These are phyloP conservation scores for Passerina amoena DNA, from an alignment of 2,113 vertebrate species.

Conservation along the genomic window DNA sequence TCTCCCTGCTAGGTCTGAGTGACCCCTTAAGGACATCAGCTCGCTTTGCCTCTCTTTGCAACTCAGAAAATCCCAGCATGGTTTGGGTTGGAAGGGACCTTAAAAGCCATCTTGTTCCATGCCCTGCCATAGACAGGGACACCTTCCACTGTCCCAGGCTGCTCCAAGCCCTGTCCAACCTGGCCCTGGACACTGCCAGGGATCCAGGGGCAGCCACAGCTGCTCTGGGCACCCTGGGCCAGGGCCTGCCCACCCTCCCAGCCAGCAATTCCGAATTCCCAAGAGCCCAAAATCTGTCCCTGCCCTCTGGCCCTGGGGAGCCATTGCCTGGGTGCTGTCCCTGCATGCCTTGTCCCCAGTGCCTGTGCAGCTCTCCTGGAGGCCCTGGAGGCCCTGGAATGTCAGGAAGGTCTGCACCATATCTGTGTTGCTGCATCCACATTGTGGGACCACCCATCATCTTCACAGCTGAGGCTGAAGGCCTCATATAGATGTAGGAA, in stretches of 20 bases:
- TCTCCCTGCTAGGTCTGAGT: background rate
- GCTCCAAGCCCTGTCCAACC: fast-evolving
- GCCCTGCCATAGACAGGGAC: background rate
- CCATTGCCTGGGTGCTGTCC: background rate
- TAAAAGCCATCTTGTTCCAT: fast-evolving
- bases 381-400: fast-evolving
- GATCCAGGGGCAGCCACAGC: background rate
- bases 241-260: background rate
- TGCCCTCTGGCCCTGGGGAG: background rate
- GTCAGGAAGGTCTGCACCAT: too few relatives aligned
- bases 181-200: background rate
- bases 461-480: background rate
- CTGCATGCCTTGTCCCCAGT: background rate
- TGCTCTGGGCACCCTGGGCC: background rate
- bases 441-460: background rate
- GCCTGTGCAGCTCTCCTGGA: background rate
- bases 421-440: fast-evolving
- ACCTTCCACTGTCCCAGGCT: fast-evolving
- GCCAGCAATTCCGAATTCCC: background rate
- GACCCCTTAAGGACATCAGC: background rate
- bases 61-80: background rate
- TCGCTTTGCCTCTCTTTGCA: background rate
- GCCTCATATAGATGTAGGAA: background rate
- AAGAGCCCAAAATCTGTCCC: fast-evolving
- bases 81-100: background rate